Evolutionary conservation across 2,113 vertebrate species (phyloP), one percentile per base, ranked within the genome.

Genomic region (Saguinus midas): DNA sequence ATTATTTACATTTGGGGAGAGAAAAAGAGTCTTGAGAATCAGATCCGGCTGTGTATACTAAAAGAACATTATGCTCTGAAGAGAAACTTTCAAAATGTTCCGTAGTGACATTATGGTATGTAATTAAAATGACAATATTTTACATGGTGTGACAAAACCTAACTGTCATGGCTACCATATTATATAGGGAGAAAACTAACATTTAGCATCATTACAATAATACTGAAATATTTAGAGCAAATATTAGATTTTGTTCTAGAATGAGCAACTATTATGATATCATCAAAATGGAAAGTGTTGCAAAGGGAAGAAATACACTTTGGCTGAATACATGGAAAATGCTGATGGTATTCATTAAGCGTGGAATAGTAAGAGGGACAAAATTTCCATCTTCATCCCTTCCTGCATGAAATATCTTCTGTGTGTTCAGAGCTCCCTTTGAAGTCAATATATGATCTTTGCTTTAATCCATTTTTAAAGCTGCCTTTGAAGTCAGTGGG

Each of bases 401-500:
- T 91, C 40, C 45, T 40, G 57, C 68, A 29, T 4, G 17, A 92
- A 97, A 92, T 96, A 83, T 94, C 90, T 92, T 94, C 85, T 95
- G 58, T 96, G 96, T 86, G 70, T 97, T 95, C 73, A 72, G 43
- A 0, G 5, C 80, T 97, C 32, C 55, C 97, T 98, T 98, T 98
- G 98, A 98, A 97, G 96, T 95, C 94, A 86, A 66, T 94, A 91
- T 87, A 95, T 40, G 87, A 84, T 97, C 87, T 97, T 92, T 86
- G 92, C 95, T 97, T 96, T 96, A 97, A 98, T 98, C 97, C 96
- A 96, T 97, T 97, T 98, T 97, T 97, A 96, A 98, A 98, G 73
- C 92, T 91, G 86, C 82, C 93, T 98, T 98, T 98, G 97, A 98
- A 97, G 96, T 97, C 95, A 87, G 94, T 96, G 81, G 87, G 97